These are phyloP conservation scores for Sebastes diaconus DNA, from an alignment of 2,797 vertebrate species.

Conservation along the genomic window DNA sequence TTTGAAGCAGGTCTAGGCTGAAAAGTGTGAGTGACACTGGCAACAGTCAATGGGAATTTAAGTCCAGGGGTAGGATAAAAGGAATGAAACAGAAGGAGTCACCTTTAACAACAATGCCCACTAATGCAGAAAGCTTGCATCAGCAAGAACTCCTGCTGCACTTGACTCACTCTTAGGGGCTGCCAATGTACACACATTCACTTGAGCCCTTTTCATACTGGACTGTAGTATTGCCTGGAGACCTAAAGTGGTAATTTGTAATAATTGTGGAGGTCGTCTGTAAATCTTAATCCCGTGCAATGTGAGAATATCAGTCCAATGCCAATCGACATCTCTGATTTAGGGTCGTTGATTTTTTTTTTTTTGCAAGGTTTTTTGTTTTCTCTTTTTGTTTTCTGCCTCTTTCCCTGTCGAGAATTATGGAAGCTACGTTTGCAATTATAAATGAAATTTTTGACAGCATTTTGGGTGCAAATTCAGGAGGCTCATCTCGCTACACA, in stretches of 20 bases:
- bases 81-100: background rate
- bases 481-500: no score
- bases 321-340: background rate
- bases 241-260: background rate
- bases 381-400: background rate
- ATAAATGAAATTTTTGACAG: no score
- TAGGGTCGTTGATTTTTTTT: background rate
- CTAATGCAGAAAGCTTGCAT: background rate
- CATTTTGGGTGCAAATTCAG: no score
- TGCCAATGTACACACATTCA: background rate
- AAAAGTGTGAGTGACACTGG: background rate
- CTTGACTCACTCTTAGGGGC: background rate
- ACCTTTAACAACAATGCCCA: constrained; percentile 4
- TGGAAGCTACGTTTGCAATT: background rate
- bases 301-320: background rate
- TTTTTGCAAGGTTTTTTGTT: background rate
- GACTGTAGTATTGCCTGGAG: background rate
- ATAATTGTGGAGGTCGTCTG: background rate
- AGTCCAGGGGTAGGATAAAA: background rate
- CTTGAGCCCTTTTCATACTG: background rate
- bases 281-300: background rate
- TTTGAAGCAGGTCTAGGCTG: background rate
- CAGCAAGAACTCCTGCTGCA: background rate
- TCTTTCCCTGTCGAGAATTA: background rate
- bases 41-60: background rate